Conservation (phyloP, 2,113 vertebrate species). For the Colius striatus region DNA sequence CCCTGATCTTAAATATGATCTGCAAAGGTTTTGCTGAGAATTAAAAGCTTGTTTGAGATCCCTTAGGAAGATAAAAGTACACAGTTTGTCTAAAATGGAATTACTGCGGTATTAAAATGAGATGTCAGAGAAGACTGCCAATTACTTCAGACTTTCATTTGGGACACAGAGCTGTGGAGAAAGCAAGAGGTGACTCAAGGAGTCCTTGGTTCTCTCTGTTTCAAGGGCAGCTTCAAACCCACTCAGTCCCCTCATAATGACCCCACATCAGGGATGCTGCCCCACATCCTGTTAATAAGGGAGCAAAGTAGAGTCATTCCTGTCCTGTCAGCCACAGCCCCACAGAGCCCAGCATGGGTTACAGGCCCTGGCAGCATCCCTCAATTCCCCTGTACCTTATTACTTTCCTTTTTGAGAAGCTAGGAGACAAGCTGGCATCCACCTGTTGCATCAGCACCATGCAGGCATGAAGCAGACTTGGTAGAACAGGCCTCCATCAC, state of each 20-base stretch:
- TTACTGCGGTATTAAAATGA: conserved; percentile 26
- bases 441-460: fast-evolving
- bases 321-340: background rate
- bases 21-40: conserved; percentile 33
- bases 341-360: background rate
- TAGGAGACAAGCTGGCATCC: background rate
- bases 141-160: background rate
- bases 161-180: background rate
- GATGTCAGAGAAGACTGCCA: background rate
- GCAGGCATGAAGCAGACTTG: background rate
- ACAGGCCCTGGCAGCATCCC: background rate
- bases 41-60: conserved; percentile 59
- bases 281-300: background rate
- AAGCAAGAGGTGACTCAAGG: background rate
- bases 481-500: background rate
- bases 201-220: fast-evolving
- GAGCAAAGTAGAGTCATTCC: background rate
- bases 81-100: conserved; percentile 29
- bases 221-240: background rate
- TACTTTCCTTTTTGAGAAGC: background rate
- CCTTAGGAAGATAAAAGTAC: conserved; percentile 3
- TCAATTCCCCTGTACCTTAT: background rate
- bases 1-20: background rate
- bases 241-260: fast-evolving
- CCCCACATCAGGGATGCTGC: background rate